Percentiles rank a stretch among this genome's conserved stretches.
Evolutionary conservation across 1,140 invertebrate genomes (phyloP).

Genomic region (Cotesia glomerata): DNA sequence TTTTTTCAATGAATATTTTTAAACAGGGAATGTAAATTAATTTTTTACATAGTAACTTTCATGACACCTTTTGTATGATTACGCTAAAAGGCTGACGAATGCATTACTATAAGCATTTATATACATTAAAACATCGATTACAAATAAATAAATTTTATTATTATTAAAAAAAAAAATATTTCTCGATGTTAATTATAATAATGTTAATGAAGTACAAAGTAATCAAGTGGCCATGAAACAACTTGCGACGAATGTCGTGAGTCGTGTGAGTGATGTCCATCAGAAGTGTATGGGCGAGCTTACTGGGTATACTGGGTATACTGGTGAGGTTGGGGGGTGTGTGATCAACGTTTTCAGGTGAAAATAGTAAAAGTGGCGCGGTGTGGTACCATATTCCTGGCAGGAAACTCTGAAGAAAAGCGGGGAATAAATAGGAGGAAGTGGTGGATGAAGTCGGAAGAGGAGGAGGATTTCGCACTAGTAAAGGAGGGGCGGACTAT

Average conservation of each 20-base stretch:
- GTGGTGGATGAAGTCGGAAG: slow-evolving; percentile 34
- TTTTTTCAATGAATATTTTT: too few species aligned
- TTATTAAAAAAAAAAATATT: background rate
- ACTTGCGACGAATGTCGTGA: slow-evolving; percentile 5
- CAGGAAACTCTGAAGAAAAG: too few species aligned
- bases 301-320: slow-evolving; percentile 16
- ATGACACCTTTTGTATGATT: background rate
- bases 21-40: background rate
- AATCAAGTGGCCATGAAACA: slow-evolving; percentile 9
- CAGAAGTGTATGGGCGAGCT: slow-evolving; percentile 19
- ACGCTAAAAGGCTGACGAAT: background rate
- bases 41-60: background rate
- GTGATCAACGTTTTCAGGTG: slow-evolving; percentile 51
- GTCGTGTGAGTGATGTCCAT: background rate
- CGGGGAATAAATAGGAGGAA: slow-evolving; percentile 23
- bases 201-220: background rate
- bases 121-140: background rate
- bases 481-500: slow-evolving; percentile 52
- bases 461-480: slow-evolving; percentile 30
- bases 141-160: background rate
- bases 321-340: slow-evolving; percentile 26
- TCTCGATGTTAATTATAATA: background rate
- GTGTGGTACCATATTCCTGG: slow-evolving; percentile 47
- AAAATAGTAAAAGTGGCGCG: slow-evolving; percentile 52
- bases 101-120: background rate